Conservation (phyloP, 2,113 vertebrate species). For the Calidris pugnax region DNA sequence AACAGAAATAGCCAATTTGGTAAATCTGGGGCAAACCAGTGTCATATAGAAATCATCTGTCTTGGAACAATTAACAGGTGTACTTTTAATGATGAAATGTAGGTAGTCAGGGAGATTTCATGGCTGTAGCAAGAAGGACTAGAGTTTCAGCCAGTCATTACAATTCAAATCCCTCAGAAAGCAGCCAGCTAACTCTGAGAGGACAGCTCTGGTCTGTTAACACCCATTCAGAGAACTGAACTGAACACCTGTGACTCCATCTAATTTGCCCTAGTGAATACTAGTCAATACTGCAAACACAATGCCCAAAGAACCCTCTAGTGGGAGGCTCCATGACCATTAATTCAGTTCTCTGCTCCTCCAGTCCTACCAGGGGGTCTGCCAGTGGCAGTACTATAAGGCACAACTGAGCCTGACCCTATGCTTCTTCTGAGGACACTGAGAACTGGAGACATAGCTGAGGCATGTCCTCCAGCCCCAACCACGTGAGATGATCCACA, state of each 20-base stretch:
- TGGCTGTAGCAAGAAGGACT: background rate
- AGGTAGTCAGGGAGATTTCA: background rate
- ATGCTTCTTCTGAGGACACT: background rate
- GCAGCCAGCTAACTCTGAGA: background rate
- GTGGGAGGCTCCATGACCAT: background rate
- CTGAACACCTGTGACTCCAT: background rate
- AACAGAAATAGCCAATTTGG: background rate
- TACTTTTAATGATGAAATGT: background rate
- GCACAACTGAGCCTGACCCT: background rate
- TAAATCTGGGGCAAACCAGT: background rate
- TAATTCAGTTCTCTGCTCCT: background rate
- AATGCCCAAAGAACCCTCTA: background rate
- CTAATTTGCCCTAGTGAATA: background rate
- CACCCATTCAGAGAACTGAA: background rate
- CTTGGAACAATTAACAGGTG: background rate
- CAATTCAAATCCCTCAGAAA: background rate
- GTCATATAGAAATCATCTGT: background rate
- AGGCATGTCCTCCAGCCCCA: background rate
- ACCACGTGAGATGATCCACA: rapidly evolving
- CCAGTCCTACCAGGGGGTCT: background rate
- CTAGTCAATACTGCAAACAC: background rate
- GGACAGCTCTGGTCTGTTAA: background rate
- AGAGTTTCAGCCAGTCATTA: background rate
- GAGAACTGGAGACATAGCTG: background rate
- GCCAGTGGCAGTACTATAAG: background rate